These are phyloP conservation scores for Halictus quadricinctus DNA, from an alignment of 2,888 invertebrate species.

Conservation along the genomic window DNA sequence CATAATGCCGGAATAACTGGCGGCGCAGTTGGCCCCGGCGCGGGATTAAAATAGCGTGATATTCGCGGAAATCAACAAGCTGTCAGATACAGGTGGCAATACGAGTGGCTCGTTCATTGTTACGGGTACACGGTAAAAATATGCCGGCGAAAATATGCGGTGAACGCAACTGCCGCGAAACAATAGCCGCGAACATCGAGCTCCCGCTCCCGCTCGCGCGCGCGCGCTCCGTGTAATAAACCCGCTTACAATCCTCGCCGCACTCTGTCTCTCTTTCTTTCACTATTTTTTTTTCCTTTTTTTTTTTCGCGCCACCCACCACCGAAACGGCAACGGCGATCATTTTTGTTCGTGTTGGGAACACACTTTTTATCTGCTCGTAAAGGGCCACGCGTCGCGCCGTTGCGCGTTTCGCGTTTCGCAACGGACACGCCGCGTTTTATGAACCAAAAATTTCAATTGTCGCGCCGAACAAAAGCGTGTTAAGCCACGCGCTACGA, in stretches of 20 bases:
- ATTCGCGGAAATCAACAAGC: conserved; percentile 57
- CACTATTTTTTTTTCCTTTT: conserved; percentile 9
- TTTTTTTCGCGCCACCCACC: not conserved
- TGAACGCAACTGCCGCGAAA: conserved; percentile 33
- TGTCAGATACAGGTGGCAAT: conserved; percentile 52
- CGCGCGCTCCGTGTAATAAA: conserved; percentile 56
- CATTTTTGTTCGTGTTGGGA: conserved; percentile 52
- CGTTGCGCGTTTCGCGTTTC: conserved; percentile 5
- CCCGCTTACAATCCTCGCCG: conserved; percentile 59
- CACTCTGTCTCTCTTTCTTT: conserved; percentile 18
- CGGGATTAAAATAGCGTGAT: conserved; percentile 60
- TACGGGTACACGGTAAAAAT: conserved; percentile 54
- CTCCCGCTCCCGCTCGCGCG: conserved; percentile 6
- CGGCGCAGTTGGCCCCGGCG: conserved; percentile 33
- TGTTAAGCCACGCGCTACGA: conserved; percentile 1
- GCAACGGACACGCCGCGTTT: conserved; percentile 6
- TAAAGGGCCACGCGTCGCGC: conserved; percentile 24
- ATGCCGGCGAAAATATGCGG: conserved; percentile 48
- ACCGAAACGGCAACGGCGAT: conserved; percentile 26
- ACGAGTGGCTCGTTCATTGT: conserved; percentile 56
- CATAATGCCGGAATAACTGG: conserved; percentile 32
- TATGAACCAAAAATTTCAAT: conserved; percentile 46
- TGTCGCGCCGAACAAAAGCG: not conserved
- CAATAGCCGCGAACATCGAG: conserved; percentile 50
- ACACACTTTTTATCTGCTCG: conserved; percentile 51